Percentiles rank a stretch among this genome's conserved stretches.
Evolutionary conservation across 2,113 vertebrate genomes (phyloP).

Genomic region (Protobothrops flavoviridis): DNA sequence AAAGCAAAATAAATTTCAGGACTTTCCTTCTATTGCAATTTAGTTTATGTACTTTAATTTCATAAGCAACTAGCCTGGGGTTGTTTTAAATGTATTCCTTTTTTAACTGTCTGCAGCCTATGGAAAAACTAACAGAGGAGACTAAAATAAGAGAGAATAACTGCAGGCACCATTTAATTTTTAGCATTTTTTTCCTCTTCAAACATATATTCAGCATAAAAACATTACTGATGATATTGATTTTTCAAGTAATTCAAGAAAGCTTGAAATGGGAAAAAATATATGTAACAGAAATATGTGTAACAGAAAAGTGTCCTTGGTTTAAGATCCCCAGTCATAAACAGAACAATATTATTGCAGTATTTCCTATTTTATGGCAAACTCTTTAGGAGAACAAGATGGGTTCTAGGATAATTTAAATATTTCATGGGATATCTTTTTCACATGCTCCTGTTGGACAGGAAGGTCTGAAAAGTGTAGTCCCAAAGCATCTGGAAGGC

Average conservation of each 20-base stretch:
- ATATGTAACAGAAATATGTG: slow-evolving; percentile 24
- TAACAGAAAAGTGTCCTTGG: not conserved
- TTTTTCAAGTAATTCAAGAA: slow-evolving; percentile 44
- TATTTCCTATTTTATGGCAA: accelerated
- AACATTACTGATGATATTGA: slow-evolving; percentile 33
- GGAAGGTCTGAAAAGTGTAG: not conserved
- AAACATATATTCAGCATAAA: not conserved
- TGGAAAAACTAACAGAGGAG: not conserved
- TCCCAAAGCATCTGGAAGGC: not conserved
- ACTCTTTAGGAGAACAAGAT: not conserved
- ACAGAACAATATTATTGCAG: not conserved
- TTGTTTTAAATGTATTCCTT: not conserved
- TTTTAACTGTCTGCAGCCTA: slow-evolving; percentile 1
- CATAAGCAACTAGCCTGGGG: not conserved
- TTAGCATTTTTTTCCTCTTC: slow-evolving; percentile 15
- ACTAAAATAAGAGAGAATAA: not conserved
- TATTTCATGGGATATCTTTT: not conserved
- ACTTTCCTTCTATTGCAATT: not conserved
- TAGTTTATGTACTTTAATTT: slow-evolving; percentile 9
- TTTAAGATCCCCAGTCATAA: slow-evolving; percentile 12
- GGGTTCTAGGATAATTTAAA: slow-evolving; percentile 19
- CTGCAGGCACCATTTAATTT: slow-evolving; percentile 47
- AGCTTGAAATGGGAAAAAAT: slow-evolving; percentile 8
- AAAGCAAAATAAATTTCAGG: not conserved
- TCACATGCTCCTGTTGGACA: not conserved